Evolutionary conservation across 1,140 invertebrate species (phyloP), one percentile per base, ranked within the genome.

Genomic region (Apis dorsata): DNA sequence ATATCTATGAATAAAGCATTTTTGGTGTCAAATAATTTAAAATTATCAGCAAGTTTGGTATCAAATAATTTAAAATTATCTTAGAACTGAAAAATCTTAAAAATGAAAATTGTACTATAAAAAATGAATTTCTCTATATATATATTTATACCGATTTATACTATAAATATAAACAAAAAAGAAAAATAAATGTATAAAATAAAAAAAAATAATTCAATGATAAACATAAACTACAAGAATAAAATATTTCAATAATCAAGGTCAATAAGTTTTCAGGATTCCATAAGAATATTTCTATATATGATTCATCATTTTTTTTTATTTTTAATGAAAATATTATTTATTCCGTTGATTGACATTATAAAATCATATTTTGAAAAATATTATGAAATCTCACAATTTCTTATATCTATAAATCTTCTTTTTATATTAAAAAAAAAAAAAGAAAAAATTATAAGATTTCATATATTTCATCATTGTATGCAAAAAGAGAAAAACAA

Each of bases 191-290:
- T 28, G 0, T 65, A n/a, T 2, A 70, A 11, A 13, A 12, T 17
- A 65, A 79, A 79, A 62, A 71, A 59, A 24, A 60, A 51, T 60
- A 79, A 87, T 88, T 76, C 24, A 80, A 51, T 53, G n/a, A 21
- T 1, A 28, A 11, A 4, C 3, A 60, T 51, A 53, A 79, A 55
- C 21, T 34, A 44, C 7, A 59, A 72, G 59, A 51, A 81, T 44
- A 34, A 79, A 84, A 88, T 86, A 62, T 86, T 66, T 86, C n/a
- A n/a, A n/a, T n/a, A n/a, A 81, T 78, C 81, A 86, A 89, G 87
- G 71, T 88, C 57, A 87, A 87, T 86, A 83, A 89, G 81, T 82
- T 89, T 89, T 84, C 72, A 88, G 88, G 81, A 86, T 62, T 76
- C 44, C 13, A 75, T 60, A 34, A n/a, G 13, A 75, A 65, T 83